These are phyloP conservation scores for Heliconius eleuchia DNA, from an alignment of 1,140 invertebrate species.

Conservation along the genomic window DNA sequence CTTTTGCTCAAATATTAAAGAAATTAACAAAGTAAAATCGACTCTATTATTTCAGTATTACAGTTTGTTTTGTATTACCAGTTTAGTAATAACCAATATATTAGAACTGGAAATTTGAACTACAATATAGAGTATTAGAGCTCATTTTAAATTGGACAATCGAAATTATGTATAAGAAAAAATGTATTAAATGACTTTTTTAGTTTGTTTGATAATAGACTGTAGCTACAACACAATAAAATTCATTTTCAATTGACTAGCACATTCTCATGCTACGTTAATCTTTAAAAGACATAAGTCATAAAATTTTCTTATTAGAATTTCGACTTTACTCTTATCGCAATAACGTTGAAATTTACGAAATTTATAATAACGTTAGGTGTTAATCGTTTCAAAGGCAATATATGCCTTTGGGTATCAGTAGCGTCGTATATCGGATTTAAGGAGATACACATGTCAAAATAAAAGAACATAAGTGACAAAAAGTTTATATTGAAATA, in stretches of 20 bases:
- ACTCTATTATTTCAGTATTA: not conserved
- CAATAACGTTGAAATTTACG: slow-evolving; percentile 14
- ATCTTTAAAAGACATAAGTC: slow-evolving; percentile 3
- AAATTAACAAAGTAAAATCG: not conserved
- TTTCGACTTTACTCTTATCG: not conserved
- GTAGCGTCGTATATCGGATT: slow-evolving; percentile 43
- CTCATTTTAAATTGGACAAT: slow-evolving; percentile 23
- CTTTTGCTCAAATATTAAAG: slow-evolving; percentile 23
- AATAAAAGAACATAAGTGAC: slow-evolving; percentile 13
- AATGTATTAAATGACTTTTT: not conserved
- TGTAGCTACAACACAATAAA: not conserved
- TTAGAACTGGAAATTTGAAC: slow-evolving; percentile 8
- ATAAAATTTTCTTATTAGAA: not conserved
- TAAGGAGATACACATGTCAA: slow-evolving; percentile 33
- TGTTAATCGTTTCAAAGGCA: slow-evolving; percentile 41
- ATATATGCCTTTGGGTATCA: slow-evolving; percentile 41
- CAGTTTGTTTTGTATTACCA: not conserved
- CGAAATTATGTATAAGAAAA: not conserved
- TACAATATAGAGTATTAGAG: slow-evolving; percentile 4
- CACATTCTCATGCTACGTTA: not conserved
- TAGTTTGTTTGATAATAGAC: not conserved
- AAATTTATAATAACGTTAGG: slow-evolving; percentile 26
- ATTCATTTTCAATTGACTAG: not conserved
- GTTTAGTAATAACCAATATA: slow-evolving; percentile 22
- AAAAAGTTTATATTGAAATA: not conserved